Conservation (phyloP, 2,888 invertebrate genomes). For the Polydrusus tereticollis region DNA sequence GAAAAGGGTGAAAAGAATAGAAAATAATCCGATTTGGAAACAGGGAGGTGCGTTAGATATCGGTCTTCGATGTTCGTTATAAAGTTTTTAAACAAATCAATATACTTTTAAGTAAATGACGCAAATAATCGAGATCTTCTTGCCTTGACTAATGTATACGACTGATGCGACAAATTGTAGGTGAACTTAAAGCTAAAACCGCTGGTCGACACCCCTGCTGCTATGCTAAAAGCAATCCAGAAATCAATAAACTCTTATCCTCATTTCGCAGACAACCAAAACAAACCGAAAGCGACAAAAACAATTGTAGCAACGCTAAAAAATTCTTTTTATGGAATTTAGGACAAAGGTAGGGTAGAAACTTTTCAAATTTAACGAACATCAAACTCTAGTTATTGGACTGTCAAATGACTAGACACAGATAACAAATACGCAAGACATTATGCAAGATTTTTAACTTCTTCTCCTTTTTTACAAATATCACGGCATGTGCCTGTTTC, state of each 20-base stretch:
- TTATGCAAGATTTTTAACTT: too few species aligned
- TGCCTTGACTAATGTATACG: too few species aligned
- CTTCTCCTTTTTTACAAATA: too few species aligned
- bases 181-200: background rate
- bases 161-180: too few species aligned
- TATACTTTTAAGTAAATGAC: too few species aligned
- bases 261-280: conserved; percentile 31
- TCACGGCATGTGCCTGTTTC: too few species aligned
- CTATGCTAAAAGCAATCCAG: conserved; percentile 17
- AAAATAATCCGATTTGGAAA: background rate
- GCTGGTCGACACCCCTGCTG: conserved; percentile 21
- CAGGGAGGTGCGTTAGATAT: background rate
- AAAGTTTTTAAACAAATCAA: background rate
- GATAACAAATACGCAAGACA: too few species aligned
- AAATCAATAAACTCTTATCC: conserved; percentile 40
- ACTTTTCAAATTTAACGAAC: background rate
- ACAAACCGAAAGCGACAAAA: conserved; percentile 25
- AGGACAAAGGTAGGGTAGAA: background rate
- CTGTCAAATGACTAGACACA: background rate
- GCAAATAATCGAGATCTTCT: too few species aligned
- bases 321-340: conserved; percentile 11
- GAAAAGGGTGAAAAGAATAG: background rate
- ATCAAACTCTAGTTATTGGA: background rate
- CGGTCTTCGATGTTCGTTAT: background rate
- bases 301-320: conserved; percentile 15